A percentile compares a stretch with the other conserved stretches of the same genome.
Evolutionary conservation across 2,797 vertebrate genomes (phyloP).

Genomic region (Siniperca obscura): DNA sequence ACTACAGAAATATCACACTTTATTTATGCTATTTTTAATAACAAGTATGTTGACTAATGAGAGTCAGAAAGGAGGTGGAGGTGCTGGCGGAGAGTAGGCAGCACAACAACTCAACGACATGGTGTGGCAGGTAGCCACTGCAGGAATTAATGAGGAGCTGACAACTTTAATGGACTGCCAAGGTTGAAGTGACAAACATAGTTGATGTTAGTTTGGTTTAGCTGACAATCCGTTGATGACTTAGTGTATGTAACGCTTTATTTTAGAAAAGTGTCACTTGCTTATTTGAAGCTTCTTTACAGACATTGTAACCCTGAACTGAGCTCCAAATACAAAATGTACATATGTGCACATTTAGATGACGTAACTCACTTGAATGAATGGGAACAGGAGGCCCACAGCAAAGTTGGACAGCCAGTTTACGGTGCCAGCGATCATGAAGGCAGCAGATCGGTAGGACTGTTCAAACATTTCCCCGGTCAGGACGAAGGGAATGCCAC

Average conservation of each 20-base stretch:
- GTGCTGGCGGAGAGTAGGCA: neutral
- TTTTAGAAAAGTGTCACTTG: neutral
- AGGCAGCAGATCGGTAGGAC: constrained; percentile 90
- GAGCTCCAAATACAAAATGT: neutral
- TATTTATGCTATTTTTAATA: too few relatives aligned
- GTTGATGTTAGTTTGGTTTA: constrained; percentile 1
- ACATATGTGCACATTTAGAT: neutral
- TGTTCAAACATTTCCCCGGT: constrained; percentile 95
- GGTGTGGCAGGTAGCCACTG: neutral
- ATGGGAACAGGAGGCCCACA: constrained; percentile 93
- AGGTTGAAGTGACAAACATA: neutral
- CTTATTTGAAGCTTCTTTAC: neutral
- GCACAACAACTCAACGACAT: neutral
- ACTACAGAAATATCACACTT: neutral
- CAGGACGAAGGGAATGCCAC: constrained; percentile 95
- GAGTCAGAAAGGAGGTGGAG: neutral
- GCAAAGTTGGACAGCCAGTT: constrained; percentile 95
- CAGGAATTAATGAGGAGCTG: constrained; percentile 26
- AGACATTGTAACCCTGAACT: neutral
- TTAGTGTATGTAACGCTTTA: neutral
- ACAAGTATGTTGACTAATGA: constrained; percentile 1
- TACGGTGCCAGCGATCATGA: constrained; percentile 90
- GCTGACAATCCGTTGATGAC: neutral
- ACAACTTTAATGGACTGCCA: constrained; percentile 1
- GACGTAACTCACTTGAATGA: constrained; percentile 89